phyloP scores from a whole-genome alignment of 2,113 vertebrate species.

The Panthera tigris region DNA sequence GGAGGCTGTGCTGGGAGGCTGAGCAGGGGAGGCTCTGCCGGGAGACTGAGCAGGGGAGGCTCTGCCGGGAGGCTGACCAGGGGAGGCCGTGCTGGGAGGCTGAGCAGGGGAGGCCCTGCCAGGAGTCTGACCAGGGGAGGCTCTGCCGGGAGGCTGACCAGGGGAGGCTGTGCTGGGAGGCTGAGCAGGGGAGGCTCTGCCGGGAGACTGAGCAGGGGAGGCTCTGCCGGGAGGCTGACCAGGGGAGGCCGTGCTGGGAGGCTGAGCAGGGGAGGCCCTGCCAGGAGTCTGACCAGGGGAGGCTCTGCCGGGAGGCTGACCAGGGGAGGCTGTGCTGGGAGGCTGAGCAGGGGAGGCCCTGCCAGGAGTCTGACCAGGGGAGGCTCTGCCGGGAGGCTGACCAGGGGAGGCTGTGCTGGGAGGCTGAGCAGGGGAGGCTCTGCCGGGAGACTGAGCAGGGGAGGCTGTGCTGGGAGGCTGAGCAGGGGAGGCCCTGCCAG shows the following conservation, averaged over 20 bases:
- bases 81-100: too few species aligned
- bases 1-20: not conserved
- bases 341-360: not conserved
- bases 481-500: accelerated
- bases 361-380: accelerated
- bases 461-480: too few species aligned
- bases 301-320: not conserved
- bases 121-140: not conserved
- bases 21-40: too few species aligned
- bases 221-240: not conserved
- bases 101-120: too few species aligned
- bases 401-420: accelerated
- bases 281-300: not conserved
- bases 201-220: too few species aligned
- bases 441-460: not conserved
- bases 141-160: not conserved
- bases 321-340: too few species aligned
- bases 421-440: not conserved
- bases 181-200: too few species aligned
- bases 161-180: too few species aligned
- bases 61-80: too few species aligned
- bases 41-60: too few species aligned
- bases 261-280: too few species aligned
- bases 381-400: not conserved
- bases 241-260: too few species aligned